These are phyloP conservation scores for rabbit (Oryctolagus cuniculus) DNA, from an alignment of 2,113 vertebrate species.

Conservation along the genomic window mOryCun1.1 NC_091436.1:16109501-16110000, in stretches of 20 bases:
- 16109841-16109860: constrained; percentile 82
- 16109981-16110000: constrained; percentile 64
- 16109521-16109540: constrained; percentile 40
- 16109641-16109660: constrained; percentile 62
- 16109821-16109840: constrained; percentile 69
- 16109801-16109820: constrained; percentile 55
- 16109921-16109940: constrained; percentile 85
- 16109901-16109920: constrained; percentile 83
- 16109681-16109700: constrained; percentile 63
- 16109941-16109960: constrained; percentile 85
- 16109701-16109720: constrained; percentile 69
- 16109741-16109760: constrained; percentile 67
- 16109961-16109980: constrained; percentile 85
- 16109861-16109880: constrained; percentile 85
- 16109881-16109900: constrained; percentile 85
- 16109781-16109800: constrained; percentile 70
- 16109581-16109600: constrained; percentile 65
- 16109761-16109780: constrained; percentile 63
- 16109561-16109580: constrained; percentile 78
- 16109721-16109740: constrained; percentile 70
- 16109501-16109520: constrained; percentile 56
- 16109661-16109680: constrained; percentile 70
- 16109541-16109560: constrained; percentile 44
- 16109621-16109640: constrained; percentile 77
- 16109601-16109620: constrained; percentile 71